Conservation (phyloP, 2,113 vertebrate species). For the Uria lomvia region DNA sequence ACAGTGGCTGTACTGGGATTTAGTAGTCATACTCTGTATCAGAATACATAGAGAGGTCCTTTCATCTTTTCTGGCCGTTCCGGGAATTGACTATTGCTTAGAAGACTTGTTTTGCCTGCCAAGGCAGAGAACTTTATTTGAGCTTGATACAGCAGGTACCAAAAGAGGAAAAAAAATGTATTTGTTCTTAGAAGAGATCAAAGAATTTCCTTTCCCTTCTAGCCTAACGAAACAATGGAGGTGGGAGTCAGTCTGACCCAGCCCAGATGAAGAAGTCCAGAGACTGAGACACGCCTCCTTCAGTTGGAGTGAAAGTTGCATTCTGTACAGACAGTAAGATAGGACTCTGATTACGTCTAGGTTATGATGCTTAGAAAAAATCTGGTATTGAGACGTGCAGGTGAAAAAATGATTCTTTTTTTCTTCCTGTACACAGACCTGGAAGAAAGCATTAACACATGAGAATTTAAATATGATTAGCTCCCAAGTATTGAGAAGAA, state of each 20-base stretch:
- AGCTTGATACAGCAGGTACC: not conserved
- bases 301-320: not conserved
- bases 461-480: not conserved
- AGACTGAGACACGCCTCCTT: not conserved
- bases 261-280: not conserved
- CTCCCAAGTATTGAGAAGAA: not conserved
- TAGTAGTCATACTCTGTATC: not conserved
- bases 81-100: not conserved
- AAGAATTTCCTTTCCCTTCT: constrained; percentile 12
- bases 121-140: not conserved
- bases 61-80: not conserved
- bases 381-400: not conserved
- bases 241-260: not conserved
- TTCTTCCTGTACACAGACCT: not conserved
- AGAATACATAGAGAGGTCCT: not conserved
- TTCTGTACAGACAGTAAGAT: not conserved
- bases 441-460: not conserved
- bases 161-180: not conserved
- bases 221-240: not conserved
- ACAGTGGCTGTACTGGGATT: not conserved
- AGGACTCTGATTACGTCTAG: not conserved
- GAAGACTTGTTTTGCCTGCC: not conserved
- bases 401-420: not conserved
- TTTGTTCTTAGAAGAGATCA: not conserved
- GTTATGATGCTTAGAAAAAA: not conserved